phyloP scores from a whole-genome alignment of 1,140 invertebrate genomes.

The Dendrolimus kikuchii region DNA sequence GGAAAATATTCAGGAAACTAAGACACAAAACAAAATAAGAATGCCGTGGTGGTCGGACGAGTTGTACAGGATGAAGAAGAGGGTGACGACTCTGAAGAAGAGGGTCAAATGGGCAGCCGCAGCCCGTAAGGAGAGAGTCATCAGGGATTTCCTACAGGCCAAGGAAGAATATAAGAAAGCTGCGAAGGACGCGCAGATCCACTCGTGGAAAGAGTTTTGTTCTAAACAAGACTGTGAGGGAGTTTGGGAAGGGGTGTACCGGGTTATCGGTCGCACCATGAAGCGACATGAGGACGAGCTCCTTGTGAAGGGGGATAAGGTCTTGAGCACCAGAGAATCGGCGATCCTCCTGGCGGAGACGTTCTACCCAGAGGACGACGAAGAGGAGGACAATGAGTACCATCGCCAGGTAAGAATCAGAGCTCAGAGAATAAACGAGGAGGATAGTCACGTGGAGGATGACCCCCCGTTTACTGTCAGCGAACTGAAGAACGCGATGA shows the following conservation, averaged over 20 bases:
- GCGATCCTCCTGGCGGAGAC: conserved; percentile 9
- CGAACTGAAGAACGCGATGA: too few relatives aligned
- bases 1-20: conserved; percentile 5
- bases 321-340: conserved; percentile 5
- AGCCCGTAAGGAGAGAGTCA: conserved; percentile 1
- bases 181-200: conserved; percentile 1
- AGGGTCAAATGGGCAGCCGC: conserved; percentile 5
- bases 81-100: background rate
- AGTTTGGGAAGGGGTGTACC: conserved; percentile 1
- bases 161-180: conserved; percentile 11
- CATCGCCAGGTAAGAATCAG: conserved; percentile 1
- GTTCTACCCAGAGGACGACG: conserved; percentile 13
- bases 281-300: conserved; percentile 9
- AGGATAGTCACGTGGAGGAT: background rate
- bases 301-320: background rate
- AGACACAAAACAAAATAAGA: conserved; percentile 1
- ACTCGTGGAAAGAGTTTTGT: conserved; percentile 14
- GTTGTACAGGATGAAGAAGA: conserved; percentile 5
- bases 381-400: conserved; percentile 3
- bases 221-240: background rate
- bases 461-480: too few relatives aligned
- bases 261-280: conserved; percentile 8
- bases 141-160: conserved; percentile 10
- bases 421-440: background rate
- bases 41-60: conserved; percentile 18